These are phyloP conservation scores for Erebia palarica DNA, from an alignment of 2,888 invertebrate genomes.

Conservation along the genomic window DNA sequence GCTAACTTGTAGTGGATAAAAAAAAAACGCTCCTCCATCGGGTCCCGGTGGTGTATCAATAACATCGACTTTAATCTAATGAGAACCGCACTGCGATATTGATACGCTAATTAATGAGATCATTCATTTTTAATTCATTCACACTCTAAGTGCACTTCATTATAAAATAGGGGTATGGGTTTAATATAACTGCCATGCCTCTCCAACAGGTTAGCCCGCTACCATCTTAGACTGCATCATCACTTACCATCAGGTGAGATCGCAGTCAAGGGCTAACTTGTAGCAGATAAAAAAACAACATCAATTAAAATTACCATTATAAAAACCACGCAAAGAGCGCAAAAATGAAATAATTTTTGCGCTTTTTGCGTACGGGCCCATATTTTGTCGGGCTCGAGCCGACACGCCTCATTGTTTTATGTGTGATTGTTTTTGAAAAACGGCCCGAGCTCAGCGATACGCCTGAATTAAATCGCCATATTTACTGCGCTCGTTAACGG, in stretches of 20 bases:
- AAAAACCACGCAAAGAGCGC: not conserved
- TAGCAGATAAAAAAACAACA: too few species aligned
- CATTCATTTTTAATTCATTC: not conserved
- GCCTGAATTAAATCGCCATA: constrained; percentile 58
- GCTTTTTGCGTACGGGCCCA: constrained; percentile 45
- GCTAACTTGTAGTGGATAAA: too few species aligned
- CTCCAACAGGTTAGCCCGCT: too few species aligned
- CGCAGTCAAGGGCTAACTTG: too few species aligned
- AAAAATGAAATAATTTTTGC: constrained; percentile 36
- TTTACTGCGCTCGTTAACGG: constrained; percentile 58
- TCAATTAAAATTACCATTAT: constrained; percentile 1
- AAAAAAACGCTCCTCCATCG: too few species aligned
- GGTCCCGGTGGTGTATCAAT: constrained; percentile 6
- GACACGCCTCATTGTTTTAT: constrained; percentile 65
- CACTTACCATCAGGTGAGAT: too few species aligned
- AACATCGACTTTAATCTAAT: constrained; percentile 9
- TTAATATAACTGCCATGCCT: too few species aligned
- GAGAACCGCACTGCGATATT: not conserved
- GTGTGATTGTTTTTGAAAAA: constrained; percentile 71
- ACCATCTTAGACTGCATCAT: too few species aligned
- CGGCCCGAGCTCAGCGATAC: constrained; percentile 52
- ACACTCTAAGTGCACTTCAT: not conserved
- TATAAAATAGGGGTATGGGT: too few species aligned
- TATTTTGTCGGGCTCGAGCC: constrained; percentile 51
- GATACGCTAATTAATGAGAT: not conserved